phyloP scores from a whole-genome alignment of 2,113 vertebrate genomes.

The Channa argus region DNA sequence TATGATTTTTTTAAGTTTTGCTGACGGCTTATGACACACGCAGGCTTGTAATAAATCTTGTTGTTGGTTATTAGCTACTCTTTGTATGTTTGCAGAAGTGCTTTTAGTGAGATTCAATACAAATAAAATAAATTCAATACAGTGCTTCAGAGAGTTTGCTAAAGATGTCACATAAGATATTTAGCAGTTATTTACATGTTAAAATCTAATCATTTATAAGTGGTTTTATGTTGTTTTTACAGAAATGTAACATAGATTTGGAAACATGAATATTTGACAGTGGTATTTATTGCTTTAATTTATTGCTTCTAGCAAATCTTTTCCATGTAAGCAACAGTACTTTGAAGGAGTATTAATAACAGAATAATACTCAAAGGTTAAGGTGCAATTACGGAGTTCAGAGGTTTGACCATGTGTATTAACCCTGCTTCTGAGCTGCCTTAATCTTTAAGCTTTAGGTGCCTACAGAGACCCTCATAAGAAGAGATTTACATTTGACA shows the following conservation, averaged over 20 bases:
- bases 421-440: slow-evolving; percentile 60
- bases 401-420: slow-evolving; percentile 61
- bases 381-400: slow-evolving; percentile 61
- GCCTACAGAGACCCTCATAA: slow-evolving; percentile 35
- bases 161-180: not conserved
- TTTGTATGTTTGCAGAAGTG: not conserved
- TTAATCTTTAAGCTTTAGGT: slow-evolving; percentile 37
- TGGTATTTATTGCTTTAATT: no score
- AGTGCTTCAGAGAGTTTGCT: not conserved
- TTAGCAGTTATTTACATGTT: slow-evolving; percentile 3
- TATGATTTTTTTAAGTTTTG: slow-evolving; percentile 42
- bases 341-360: slow-evolving; percentile 22
- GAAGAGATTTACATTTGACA: slow-evolving; percentile 44
- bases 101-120: slow-evolving; percentile 1
- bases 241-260: not conserved
- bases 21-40: slow-evolving; percentile 53
- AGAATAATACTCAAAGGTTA: slow-evolving; percentile 45
- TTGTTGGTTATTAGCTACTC: no score
- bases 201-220: not conserved
- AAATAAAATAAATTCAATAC: slow-evolving; percentile 1
- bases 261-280: slow-evolving; percentile 8
- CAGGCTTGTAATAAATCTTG: slow-evolving; percentile 1
- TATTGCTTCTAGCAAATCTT: no score
- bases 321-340: not conserved
- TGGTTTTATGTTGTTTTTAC: no score